A percentile compares a stretch with the other conserved stretches of the same genome.
Conservation (phyloP, 1,140 invertebrate genomes). For the Hycleus phaleratus region DNA sequence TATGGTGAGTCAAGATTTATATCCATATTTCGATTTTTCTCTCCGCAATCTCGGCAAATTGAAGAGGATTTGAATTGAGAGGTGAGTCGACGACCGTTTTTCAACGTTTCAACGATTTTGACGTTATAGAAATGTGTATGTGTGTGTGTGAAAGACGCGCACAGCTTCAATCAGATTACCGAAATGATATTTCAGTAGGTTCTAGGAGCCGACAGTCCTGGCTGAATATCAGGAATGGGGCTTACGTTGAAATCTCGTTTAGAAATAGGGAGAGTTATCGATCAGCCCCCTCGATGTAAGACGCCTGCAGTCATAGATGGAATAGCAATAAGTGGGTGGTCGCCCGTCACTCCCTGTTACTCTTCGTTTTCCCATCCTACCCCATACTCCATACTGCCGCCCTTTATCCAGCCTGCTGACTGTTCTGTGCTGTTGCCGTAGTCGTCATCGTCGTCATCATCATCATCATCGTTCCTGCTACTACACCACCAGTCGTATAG, state of each 20-base stretch:
- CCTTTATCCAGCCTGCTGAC: too few relatives aligned
- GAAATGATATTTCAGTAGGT: constrained; percentile 27
- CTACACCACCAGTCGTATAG: background rate
- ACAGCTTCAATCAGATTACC: constrained; percentile 26
- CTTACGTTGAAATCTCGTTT: constrained; percentile 32
- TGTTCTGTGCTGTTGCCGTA: too few relatives aligned
- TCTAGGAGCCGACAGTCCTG: constrained; percentile 11
- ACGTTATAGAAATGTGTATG: background rate
- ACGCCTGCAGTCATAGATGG: constrained; percentile 35
- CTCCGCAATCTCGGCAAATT: background rate
- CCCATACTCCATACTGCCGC: too few relatives aligned
- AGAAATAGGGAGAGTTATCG: constrained; percentile 31
- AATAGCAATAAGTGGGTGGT: constrained; percentile 37
- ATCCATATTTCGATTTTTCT: background rate
- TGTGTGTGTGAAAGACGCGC: constrained; percentile 4
- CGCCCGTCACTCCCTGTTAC: background rate
- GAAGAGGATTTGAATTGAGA: background rate
- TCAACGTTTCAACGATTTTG: background rate
- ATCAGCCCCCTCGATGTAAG: constrained; percentile 30
- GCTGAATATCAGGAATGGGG: constrained; percentile 26
- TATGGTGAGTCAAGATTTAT: background rate
- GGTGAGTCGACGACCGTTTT: background rate
- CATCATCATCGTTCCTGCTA: too few relatives aligned
- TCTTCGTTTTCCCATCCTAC: too few relatives aligned
- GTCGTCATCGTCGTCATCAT: too few relatives aligned